Evolutionary conservation across 2,888 invertebrate genomes (phyloP).

Genomic region (Athalia cordata): DNA sequence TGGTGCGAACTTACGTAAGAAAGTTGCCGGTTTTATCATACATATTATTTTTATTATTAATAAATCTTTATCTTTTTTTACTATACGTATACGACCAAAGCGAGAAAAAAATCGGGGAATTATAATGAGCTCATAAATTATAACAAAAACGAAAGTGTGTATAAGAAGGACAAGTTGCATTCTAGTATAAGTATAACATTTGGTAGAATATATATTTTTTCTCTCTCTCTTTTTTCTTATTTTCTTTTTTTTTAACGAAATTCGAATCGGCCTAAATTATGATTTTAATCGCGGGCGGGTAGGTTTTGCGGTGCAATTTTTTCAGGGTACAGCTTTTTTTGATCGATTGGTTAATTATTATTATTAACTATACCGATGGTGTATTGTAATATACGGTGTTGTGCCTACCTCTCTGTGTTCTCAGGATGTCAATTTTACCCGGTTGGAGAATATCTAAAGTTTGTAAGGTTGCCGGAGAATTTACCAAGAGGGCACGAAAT

Average conservation of each 20-base stretch:
- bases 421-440: slow-evolving; percentile 91
- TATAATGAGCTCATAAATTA: slow-evolving; percentile 1
- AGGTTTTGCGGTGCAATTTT: not conserved
- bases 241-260: not conserved
- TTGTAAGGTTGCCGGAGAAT: slow-evolving; percentile 90
- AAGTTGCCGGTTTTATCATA: not conserved
- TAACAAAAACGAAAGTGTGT: slow-evolving; percentile 25
- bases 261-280: not conserved
- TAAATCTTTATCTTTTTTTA: not conserved
- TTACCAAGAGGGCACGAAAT: slow-evolving; percentile 86
- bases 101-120: slow-evolving; percentile 1
- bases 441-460: slow-evolving; percentile 87
- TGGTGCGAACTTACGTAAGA: not conserved
- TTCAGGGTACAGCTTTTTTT: not conserved
- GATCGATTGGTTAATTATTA: not conserved
- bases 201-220: not conserved
- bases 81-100: not conserved
- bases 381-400: not conserved
- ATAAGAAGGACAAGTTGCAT: not conserved
- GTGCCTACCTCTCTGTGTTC: slow-evolving; percentile 62
- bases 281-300: not conserved
- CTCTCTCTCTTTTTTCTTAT: not conserved
- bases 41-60: no score
- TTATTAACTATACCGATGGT: not conserved
- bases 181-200: not conserved